Evolutionary conservation across 2,888 invertebrate genomes (phyloP).

Genomic region (Alloplasta piceator): DNA sequence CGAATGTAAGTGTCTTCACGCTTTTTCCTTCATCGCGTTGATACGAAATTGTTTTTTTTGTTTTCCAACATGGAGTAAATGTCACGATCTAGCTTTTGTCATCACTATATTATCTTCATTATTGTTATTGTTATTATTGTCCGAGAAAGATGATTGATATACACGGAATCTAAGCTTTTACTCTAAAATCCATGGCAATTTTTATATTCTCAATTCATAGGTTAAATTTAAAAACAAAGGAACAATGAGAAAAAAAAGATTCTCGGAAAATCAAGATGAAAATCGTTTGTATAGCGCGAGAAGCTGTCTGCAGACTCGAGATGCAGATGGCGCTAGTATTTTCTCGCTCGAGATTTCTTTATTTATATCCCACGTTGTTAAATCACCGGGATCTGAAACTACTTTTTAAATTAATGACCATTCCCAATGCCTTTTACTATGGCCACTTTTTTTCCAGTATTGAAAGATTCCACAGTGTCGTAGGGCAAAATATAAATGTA

Average conservation of each 20-base stretch:
- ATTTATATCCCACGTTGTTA: too few relatives aligned
- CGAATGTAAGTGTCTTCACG: constrained; percentile 43
- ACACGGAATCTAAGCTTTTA: not conserved
- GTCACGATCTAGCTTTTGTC: not conserved
- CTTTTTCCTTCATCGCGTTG: not conserved
- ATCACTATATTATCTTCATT: not conserved
- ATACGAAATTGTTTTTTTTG: not conserved
- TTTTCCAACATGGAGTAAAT: not conserved
- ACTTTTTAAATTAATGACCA: too few relatives aligned
- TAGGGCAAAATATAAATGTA: not conserved
- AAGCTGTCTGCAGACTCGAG: not conserved
- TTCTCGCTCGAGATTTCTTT: not conserved
- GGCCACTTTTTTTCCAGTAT: too few relatives aligned
- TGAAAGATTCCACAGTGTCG: not conserved
- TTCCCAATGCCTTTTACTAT: too few relatives aligned
- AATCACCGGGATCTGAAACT: too few relatives aligned
- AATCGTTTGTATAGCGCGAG: not conserved
- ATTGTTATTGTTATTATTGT: constrained; percentile 5
- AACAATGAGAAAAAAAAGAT: not conserved
- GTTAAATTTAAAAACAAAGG: not conserved
- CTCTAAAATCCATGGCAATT: not conserved
- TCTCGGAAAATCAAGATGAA: not conserved
- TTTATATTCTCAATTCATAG: not conserved
- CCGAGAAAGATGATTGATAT: constrained; percentile 17
- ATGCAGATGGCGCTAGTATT: not conserved